These are phyloP conservation scores for Cheilosia vernalis DNA, from an alignment of 2,888 invertebrate genomes.

Conservation along the genomic window DNA sequence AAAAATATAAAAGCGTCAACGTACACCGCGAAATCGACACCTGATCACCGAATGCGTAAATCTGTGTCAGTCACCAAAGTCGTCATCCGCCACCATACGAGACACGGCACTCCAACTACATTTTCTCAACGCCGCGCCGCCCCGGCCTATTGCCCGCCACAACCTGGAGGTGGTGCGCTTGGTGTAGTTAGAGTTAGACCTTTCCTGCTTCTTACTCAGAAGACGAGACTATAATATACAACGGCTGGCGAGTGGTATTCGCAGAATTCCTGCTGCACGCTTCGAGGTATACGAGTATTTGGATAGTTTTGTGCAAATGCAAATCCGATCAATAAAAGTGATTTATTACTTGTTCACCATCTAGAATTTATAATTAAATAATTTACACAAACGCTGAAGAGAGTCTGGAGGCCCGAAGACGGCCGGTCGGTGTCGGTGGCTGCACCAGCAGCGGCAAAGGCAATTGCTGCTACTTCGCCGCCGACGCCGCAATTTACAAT, in stretches of 20 bases:
- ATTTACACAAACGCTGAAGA: slow-evolving; percentile 61
- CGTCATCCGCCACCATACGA: slow-evolving; percentile 12
- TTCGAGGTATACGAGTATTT: slow-evolving; percentile 13
- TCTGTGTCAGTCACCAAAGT: slow-evolving; percentile 46
- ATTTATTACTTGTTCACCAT: slow-evolving; percentile 70
- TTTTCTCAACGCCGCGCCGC: too few species aligned
- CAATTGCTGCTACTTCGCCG: slow-evolving; percentile 27
- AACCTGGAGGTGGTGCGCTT: not conserved
- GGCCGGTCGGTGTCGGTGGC: slow-evolving; percentile 14
- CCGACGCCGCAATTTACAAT: slow-evolving; percentile 69
- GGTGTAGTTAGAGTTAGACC: not conserved
- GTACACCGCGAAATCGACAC: slow-evolving; percentile 49
- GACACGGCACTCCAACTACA: not conserved
- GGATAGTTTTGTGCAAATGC: slow-evolving; percentile 43
- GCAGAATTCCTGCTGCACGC: slow-evolving; percentile 38
- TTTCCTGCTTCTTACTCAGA: slow-evolving; percentile 32
- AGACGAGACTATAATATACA: slow-evolving; percentile 2
- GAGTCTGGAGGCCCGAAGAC: slow-evolving; percentile 30
- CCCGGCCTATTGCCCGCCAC: too few species aligned
- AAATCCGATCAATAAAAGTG: slow-evolving; percentile 73
- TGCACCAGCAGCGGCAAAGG: slow-evolving; percentile 5
- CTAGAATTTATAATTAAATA: slow-evolving; percentile 74
- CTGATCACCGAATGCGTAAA: slow-evolving; percentile 47
- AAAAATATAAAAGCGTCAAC: slow-evolving; percentile 36
- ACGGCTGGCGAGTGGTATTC: slow-evolving; percentile 20